Base-by-base conservation (phyloP, 1,140 invertebrate species). In the Bombus vancouverensis region DNA sequence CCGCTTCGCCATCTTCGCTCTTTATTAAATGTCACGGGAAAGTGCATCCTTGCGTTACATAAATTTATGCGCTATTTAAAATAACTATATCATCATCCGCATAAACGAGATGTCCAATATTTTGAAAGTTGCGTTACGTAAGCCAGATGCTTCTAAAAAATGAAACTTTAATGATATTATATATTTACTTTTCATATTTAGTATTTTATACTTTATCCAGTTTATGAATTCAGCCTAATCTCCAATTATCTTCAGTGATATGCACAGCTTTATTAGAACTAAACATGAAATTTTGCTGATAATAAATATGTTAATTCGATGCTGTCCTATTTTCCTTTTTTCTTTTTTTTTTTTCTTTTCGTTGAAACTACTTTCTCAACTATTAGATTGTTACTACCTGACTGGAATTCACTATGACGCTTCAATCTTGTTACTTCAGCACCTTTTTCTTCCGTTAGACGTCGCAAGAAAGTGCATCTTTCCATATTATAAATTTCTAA, bases 21-120 rank as follows among this genome's bases (percentile, higher is more conserved):
- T 73, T 73, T 47, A 73, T 73, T 73, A 44, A 73, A 73, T 73
- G 28, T 73, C 71, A 32, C 42, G 44, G 42, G 42, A 32, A 44
- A 47, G 71, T 73, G 71, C 42, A 32, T 47, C 42, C 71, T 44
- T 73, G n/a, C 71, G 71, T 73, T 73, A 73, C 42, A 32, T 73
- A 73, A 44, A 73, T 32, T 73, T 73, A 44, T 44, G 71, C 42
- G 15, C 28, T 73, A 15, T 73, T 47, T 73, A 73, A 73, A 73
- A 73, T 47, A 73, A 44, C 71, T 32, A 12, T 25, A 44, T 28
- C 13, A 73, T 47, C n/a, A 32, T 22, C n/a, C 42, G 1, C 42
- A 10, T 15, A 44, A 44, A 44, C 42, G 28, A 44, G 15, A 73
- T 9, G 15, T 44, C 71, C 42, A 73, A 44, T 73, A 73, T 73